Base-by-base conservation (phyloP, 2,113 vertebrate genomes). In the Tragulus kanchil region DNA sequence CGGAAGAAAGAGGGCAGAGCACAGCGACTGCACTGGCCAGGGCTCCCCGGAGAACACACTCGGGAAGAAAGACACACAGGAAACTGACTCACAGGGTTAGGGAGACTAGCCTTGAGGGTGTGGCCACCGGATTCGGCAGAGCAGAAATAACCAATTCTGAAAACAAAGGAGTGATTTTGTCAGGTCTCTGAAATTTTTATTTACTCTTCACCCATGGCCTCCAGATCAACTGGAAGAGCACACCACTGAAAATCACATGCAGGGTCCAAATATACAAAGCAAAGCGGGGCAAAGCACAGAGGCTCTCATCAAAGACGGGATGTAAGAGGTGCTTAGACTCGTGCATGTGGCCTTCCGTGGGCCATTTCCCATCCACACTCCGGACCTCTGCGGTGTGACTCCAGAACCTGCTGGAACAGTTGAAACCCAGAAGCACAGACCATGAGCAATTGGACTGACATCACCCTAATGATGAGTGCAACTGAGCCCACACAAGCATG, bases 311-410 rank as follows among this genome's bases (percentile, higher is more conserved):
- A 16, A 17, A 16, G 52, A 8, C 0, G 10, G 28, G 6, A 31
- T 14, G 9, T 6, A 2, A 50, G 1, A 3, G 31, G 26, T 15
- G 10, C 6, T 16, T 21, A 45, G 4, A 25, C 10, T 36, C 71
- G 21, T 58, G n/a, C 8, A 1, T 0, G 3, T 3, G 31, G 26
- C 14, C 3, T 75, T 8, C 15, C 14, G 0, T 4, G 5, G 0
- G 1, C 9, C 1, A 19, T 12, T 73, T 28, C 23, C 21, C 77
- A 17, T 3, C 52, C 19, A 4, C 10, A 36, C 4, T 4, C 16
- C 19, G 8, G 48, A n/a, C 1, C 3, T 1, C 67, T 26, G 26
- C 8, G 15, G 5, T 1, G 1, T 36, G 1, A 26, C 21, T 58
- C 15, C 1, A 45, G 83, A 71, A 83, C 45, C 31, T 54, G 50